Percentiles rank a stretch among this genome's conserved stretches.
phyloP scores from a whole-genome alignment of 2,797 vertebrate species.

The Phalloptychus januarius region DNA sequence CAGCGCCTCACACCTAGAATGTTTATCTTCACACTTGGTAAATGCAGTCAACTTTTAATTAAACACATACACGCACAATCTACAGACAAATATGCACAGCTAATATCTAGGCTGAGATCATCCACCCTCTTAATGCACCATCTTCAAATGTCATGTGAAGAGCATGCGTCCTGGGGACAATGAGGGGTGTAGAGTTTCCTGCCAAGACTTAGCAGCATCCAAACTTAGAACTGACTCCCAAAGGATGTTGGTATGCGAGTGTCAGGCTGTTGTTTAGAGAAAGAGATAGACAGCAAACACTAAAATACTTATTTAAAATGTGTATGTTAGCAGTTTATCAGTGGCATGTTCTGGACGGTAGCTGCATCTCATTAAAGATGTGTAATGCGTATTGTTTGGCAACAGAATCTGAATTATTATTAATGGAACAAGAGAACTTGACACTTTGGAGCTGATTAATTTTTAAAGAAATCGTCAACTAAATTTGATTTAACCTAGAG shows the following conservation, averaged over 20 bases:
- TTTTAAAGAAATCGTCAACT: background rate
- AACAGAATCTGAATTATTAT: background rate
- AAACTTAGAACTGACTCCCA: conserved; percentile 82
- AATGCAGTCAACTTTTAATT: conserved; percentile 45
- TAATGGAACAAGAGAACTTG: background rate
- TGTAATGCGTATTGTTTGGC: background rate
- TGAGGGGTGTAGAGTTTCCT: conserved; percentile 80
- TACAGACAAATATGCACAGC: background rate
- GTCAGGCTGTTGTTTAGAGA: conserved; percentile 43
- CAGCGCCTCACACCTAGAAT: conserved; percentile 39
- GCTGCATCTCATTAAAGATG: background rate
- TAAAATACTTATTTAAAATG: conserved; percentile 51
- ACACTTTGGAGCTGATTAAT: background rate
- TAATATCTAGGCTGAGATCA: conserved; percentile 20
- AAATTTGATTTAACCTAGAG: background rate
- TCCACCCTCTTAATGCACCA: conserved; percentile 37
- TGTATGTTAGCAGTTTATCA: background rate
- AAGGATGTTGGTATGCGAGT: conserved; percentile 70
- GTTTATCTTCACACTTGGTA: conserved; percentile 40
- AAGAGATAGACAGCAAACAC: conserved; percentile 45
- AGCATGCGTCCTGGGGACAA: conserved; percentile 74
- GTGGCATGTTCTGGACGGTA: background rate
- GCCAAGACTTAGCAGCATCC: conserved; percentile 80
- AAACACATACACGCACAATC: conserved; percentile 4
- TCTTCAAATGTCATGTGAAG: conserved; percentile 82